These are phyloP conservation scores for Hermodice carunculata DNA, from an alignment of 2,888 invertebrate species.

Conservation along the genomic window DNA sequence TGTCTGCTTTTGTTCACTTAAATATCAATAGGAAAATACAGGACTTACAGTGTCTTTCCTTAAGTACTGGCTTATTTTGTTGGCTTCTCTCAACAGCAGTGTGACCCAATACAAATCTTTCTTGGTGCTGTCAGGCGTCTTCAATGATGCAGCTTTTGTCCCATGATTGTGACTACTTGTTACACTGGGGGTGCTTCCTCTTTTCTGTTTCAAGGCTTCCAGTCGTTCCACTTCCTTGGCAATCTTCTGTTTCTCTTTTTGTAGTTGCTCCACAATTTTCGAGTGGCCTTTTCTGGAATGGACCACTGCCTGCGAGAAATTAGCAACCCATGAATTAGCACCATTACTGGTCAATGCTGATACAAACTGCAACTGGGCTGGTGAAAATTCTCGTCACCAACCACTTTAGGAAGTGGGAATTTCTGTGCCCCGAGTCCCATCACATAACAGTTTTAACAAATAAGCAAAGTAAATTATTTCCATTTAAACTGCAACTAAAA, in stretches of 20 bases:
- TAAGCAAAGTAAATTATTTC: no score
- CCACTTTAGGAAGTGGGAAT: no score
- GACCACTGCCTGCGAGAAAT: constrained; percentile 17
- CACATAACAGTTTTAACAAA: no score
- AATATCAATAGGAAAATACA: not conserved
- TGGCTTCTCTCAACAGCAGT: constrained; percentile 63
- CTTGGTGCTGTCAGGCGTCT: constrained; percentile 21
- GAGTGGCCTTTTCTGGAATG: constrained; percentile 20
- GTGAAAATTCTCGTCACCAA: no score
- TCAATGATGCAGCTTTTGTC: no score
- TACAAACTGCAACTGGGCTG: no score
- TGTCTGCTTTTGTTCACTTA: not conserved
- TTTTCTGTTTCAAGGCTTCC: not conserved
- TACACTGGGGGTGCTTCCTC: constrained; percentile 7
- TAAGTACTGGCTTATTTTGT: constrained; percentile 64
- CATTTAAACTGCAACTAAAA: no score
- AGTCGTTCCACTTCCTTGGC: constrained; percentile 17
- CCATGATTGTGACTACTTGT: no score
- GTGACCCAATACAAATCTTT: constrained; percentile 47
- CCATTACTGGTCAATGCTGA: no score
- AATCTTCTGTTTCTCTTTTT: constrained; percentile 25
- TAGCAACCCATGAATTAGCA: no score
- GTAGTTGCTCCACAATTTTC: constrained; percentile 24
- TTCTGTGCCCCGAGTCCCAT: no score
- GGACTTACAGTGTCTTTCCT: constrained; percentile 59